phyloP scores from a whole-genome alignment of 2,797 vertebrate genomes.

The Sarcoramphus papa region DNA sequence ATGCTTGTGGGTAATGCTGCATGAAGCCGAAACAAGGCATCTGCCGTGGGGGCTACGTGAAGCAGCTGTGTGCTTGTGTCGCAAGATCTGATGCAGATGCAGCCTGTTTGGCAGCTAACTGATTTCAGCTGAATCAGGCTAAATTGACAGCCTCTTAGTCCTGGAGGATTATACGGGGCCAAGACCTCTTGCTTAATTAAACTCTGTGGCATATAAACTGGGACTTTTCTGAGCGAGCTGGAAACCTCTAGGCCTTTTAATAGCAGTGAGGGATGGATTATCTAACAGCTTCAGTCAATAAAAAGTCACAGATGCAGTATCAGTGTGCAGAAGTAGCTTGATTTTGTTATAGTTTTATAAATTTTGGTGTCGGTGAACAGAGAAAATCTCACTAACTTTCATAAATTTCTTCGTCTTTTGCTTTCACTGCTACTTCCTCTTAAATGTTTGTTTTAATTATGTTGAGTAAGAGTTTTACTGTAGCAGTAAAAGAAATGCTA shows the following conservation, averaged over 20 bases:
- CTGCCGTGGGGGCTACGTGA: background rate
- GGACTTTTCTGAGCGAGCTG: background rate
- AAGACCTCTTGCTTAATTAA: background rate
- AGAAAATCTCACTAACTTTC: background rate
- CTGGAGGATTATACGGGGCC: background rate
- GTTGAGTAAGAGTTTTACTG: background rate
- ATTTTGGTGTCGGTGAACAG: background rate
- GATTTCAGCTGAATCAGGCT: background rate
- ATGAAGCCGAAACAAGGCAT: accelerated
- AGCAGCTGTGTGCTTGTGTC: background rate
- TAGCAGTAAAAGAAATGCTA: background rate
- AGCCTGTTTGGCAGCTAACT: background rate
- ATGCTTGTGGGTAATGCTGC: background rate
- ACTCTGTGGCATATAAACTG: background rate
- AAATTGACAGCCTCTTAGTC: accelerated
- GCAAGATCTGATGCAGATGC: background rate
- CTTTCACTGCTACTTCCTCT: background rate
- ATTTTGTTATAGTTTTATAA: background rate
- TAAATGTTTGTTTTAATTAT: background rate
- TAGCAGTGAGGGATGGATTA: background rate
- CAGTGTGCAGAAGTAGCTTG: background rate
- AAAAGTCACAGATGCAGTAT: accelerated
- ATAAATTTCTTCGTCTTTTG: background rate
- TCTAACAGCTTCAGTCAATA: background rate
- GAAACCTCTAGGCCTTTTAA: background rate